phyloP scores from a whole-genome alignment of 2,888 invertebrate species.

The Lasioglossum leucozonium region DNA sequence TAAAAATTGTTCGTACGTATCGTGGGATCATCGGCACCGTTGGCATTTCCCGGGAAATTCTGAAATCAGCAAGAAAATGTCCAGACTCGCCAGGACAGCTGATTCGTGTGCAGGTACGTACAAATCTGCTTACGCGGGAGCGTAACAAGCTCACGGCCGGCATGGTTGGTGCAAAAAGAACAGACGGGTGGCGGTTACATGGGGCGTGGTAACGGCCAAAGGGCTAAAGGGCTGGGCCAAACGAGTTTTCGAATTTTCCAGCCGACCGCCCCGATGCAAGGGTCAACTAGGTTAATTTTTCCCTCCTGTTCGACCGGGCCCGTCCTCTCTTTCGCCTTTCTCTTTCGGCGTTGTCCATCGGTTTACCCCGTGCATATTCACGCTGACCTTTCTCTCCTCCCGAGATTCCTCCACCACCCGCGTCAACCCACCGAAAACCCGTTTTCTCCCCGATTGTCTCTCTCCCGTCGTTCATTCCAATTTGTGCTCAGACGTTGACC shows the following conservation, averaged over 20 bases:
- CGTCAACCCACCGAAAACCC: conserved; percentile 24
- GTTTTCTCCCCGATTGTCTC: conserved; percentile 24
- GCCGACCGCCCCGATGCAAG: conserved; percentile 65
- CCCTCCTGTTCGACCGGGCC: conserved; percentile 44
- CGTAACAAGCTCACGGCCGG: conserved; percentile 43
- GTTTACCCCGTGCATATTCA: conserved; percentile 14
- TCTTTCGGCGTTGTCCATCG: conserved; percentile 16
- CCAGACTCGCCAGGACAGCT: not conserved
- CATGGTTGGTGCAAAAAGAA: conserved; percentile 59
- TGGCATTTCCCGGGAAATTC: not conserved
- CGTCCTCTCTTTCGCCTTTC: conserved; percentile 28
- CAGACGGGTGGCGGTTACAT: conserved; percentile 54
- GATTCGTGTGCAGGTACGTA: conserved; percentile 1
- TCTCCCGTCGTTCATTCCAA: conserved; percentile 46
- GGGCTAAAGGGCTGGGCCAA: conserved; percentile 60
- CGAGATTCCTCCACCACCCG: not conserved
- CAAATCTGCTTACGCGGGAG: conserved; percentile 38
- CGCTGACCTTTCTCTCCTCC: conserved; percentile 14
- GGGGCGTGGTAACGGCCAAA: conserved; percentile 56
- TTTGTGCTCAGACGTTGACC: conserved; percentile 63
- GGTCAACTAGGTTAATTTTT: conserved; percentile 68
- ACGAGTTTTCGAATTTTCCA: conserved; percentile 74
- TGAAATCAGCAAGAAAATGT: not conserved
- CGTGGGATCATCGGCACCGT: not conserved
- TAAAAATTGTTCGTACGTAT: not conserved